A percentile compares a stretch with the other conserved stretches of the same genome.
Conservation (phyloP, 2,888 invertebrate species). For the Drosophila trichaetosa region DNA sequence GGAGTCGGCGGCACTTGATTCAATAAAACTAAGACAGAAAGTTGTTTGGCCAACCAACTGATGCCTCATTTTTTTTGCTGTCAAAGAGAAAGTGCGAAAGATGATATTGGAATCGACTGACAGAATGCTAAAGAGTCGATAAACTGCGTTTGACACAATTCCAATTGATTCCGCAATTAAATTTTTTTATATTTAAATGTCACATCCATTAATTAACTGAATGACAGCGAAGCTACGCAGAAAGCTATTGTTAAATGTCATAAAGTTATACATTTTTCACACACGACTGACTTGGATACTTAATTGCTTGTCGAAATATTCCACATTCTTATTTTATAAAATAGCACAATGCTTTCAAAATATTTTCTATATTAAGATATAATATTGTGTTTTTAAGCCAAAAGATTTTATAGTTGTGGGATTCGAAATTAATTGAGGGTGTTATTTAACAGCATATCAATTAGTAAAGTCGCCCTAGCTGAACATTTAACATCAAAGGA, state of each 20-base stretch:
- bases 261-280: not conserved
- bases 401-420: not conserved
- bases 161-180: not conserved
- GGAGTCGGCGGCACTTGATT: slow-evolving; percentile 59
- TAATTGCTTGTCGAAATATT: not conserved
- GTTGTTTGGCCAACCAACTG: slow-evolving; percentile 47
- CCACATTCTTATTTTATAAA: not conserved
- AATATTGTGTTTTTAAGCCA: not conserved
- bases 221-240: not conserved
- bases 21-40: slow-evolving; percentile 47
- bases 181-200: not conserved
- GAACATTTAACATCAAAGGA: slow-evolving; percentile 9
- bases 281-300: not conserved
- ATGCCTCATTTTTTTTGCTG: slow-evolving; percentile 5
- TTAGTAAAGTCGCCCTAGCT: not conserved
- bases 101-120: not conserved
- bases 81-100: slow-evolving; percentile 25
- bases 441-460: not conserved
- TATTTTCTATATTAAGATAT: not conserved
- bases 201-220: not conserved
- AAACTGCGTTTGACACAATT: not conserved
- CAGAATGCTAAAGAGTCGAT: not conserved
- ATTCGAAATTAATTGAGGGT: not conserved
- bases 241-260: not conserved
- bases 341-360: not conserved